A percentile compares a stretch with the other conserved stretches of the same genome.
These are phyloP conservation scores for Apaloderma vittatum DNA, from an alignment of 2,113 vertebrate genomes.

Conservation along the genomic window DNA sequence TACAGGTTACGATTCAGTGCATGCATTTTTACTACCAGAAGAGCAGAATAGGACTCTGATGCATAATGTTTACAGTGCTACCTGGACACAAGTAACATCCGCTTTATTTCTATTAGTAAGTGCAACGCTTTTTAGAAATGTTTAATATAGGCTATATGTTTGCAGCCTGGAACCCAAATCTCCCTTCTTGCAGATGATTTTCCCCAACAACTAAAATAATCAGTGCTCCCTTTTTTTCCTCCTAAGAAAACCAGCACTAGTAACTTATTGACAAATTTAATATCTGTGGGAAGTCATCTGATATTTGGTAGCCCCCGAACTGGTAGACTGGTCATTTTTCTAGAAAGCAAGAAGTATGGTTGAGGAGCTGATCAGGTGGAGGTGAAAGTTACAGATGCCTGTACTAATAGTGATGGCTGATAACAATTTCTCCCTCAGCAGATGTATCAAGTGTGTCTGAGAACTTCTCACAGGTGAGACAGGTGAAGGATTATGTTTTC, in stretches of 20 bases:
- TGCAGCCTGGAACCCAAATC: not conserved
- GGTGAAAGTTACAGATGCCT: not conserved
- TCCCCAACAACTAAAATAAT: not conserved
- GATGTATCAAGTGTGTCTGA: not conserved
- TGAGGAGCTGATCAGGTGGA: not conserved
- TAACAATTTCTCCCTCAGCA: not conserved
- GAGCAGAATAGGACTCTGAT: not conserved
- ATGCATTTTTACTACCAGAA: not conserved
- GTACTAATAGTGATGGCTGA: not conserved
- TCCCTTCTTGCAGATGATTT: not conserved
- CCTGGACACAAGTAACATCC: not conserved
- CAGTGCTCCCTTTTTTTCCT: not conserved
- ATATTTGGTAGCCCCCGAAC: not conserved
- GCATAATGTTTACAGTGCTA: not conserved
- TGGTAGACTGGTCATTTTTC: not conserved
- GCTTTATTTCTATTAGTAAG: not conserved
- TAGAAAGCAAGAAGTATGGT: not conserved
- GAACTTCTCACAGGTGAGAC: not conserved
- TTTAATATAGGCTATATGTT: not conserved
- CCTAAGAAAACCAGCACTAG: rapidly evolving
- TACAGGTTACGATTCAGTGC: not conserved
- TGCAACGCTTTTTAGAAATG: not conserved
- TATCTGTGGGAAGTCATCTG: not conserved
- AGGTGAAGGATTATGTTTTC: not conserved
- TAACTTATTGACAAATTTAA: not conserved